Evolutionary conservation across 2,888 invertebrate genomes (phyloP), one percentile per base, ranked within the genome.

Genomic region (Limnephilus lunatus): DNA sequence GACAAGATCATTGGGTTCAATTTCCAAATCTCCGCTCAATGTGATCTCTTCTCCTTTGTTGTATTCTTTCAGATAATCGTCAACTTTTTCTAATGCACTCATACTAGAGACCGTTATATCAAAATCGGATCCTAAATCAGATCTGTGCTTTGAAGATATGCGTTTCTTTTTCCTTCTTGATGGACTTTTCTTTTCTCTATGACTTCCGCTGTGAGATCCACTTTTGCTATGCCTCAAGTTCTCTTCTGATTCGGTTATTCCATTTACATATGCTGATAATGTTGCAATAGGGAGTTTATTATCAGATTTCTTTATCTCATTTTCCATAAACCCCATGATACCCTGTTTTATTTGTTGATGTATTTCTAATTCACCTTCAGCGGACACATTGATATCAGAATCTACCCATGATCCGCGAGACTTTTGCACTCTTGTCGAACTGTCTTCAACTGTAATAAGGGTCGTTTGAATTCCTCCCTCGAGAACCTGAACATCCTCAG

Each of bases 341-440:
- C 96, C 96, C 94, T 96, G 96, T 94, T 96, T 96, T 89, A 96
- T 95, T 94, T 96, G 96, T 92, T 96, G 96, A 94, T 97, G 97
- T 81, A 97, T 97, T 86, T 97, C 97, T 39, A 96, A 94, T 94
- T 97, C 97, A 1, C 96, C 95, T 93, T 97, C 97, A 31, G 97
- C 95, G 0, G 97, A 97, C 93, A 97, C 96, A 91, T 95, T 95
- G 81, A 96, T 95, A 94, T 96, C 96, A 0, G 96, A 96, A 93
- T 96, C 95, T 48, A 95, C 95, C 96, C 96, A 96, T 93, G 95
- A 96, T 85, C 96, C 96, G 12, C 95, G 94, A 0, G 94, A 89
- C 94, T 95, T 96, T 0, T 95, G 93, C 12, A 68, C 94, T 94
- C 95, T 96, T 48, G 81, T 44, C 0, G 94, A 12, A 39, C 83